These are phyloP conservation scores for Stenopsyche tienmushanensis DNA, from an alignment of 1,140 invertebrate species.

Conservation along the genomic window DNA sequence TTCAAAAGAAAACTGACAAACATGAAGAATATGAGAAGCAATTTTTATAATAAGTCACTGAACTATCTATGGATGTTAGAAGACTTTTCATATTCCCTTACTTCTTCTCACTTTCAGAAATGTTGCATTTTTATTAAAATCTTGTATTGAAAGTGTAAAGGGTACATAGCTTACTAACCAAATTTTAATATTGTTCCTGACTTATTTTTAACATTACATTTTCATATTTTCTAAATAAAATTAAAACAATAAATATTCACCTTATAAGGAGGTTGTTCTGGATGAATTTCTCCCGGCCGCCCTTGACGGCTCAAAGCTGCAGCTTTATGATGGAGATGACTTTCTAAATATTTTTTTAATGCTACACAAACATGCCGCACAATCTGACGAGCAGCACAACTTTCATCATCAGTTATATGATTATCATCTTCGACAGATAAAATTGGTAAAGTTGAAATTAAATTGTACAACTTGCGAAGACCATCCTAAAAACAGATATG, in stretches of 20 bases:
- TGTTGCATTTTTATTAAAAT: no score
- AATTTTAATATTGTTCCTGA: no score
- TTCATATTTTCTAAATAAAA: no score
- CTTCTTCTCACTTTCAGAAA: not conserved
- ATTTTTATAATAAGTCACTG: no score
- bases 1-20: no score
- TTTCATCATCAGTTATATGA: conserved; percentile 82
- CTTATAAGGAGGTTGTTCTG: conserved; percentile 62
- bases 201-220: no score
- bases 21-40: no score
- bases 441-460: conserved; percentile 84
- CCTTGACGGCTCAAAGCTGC: conserved; percentile 74
- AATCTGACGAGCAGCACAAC: conserved; percentile 90
- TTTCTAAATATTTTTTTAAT: conserved; percentile 89
- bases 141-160: no score
- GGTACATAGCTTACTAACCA: no score
- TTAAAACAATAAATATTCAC: conserved; percentile 49
- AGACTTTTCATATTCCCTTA: not conserved
- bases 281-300: conserved; percentile 53
- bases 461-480: conserved; percentile 89
- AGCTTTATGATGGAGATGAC: conserved; percentile 82
- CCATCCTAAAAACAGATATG: conserved; percentile 67
- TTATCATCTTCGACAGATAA: conserved; percentile 68
- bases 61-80: not conserved
- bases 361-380: conserved; percentile 90